These are phyloP conservation scores for Anseranas semipalmata DNA, from an alignment of 2,113 vertebrate genomes.

Conservation along the genomic window DNA sequence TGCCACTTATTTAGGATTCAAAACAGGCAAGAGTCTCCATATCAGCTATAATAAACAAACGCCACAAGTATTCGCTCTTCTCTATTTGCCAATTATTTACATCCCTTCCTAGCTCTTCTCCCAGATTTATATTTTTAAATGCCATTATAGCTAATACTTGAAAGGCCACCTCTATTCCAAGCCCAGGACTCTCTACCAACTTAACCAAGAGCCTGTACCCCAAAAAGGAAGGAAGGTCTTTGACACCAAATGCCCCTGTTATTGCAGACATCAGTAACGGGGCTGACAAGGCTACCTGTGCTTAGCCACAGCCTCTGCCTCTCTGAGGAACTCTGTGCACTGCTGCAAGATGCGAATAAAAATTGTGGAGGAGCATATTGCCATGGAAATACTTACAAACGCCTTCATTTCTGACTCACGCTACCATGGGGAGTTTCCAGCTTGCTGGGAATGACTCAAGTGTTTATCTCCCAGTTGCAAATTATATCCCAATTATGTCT, in stretches of 20 bases:
- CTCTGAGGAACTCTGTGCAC: neutral
- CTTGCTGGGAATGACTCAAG: slow-evolving; percentile 37
- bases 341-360: neutral
- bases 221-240: neutral
- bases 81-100: neutral
- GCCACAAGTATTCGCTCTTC: neutral
- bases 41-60: neutral
- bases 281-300: neutral
- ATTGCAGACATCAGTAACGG: neutral
- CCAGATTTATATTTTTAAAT: neutral
- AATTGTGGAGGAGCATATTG: neutral
- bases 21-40: neutral
- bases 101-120: neutral
- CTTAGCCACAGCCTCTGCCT: neutral
- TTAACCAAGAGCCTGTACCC: neutral
- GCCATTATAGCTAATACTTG: neutral
- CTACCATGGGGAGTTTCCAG: slow-evolving; percentile 40
- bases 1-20: neutral
- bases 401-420: slow-evolving; percentile 48
- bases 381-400: slow-evolving; percentile 51
- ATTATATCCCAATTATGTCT: slow-evolving; percentile 23
- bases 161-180: neutral
- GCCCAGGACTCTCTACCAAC: neutral
- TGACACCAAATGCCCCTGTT: neutral
- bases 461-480: slow-evolving; percentile 17